phyloP scores from a whole-genome alignment of 2,113 vertebrate species.

The Mastomys natalensis region DNA sequence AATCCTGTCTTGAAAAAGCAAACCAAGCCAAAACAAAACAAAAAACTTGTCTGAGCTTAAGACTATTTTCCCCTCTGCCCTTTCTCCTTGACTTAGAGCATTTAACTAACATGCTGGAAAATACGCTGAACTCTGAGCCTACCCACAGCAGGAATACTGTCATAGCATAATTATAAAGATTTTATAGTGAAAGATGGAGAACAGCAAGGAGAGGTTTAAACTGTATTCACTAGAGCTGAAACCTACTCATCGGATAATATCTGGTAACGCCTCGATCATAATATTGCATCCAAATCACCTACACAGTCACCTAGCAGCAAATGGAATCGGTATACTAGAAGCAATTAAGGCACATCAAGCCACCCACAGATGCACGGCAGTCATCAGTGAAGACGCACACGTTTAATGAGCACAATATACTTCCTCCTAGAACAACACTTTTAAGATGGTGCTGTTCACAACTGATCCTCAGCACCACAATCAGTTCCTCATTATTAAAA shows the following conservation, averaged over 20 bases:
- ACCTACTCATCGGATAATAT: slow-evolving; percentile 6
- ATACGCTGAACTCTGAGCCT: not conserved
- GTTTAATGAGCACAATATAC: slow-evolving; percentile 5
- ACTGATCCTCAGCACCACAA: slow-evolving; percentile 48
- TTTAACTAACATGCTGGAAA: slow-evolving; percentile 29
- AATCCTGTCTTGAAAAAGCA: not conserved
- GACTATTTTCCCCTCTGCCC: slow-evolving; percentile 12
- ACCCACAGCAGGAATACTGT: not conserved
- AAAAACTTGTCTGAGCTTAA: slow-evolving; percentile 3
- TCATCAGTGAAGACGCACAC: slow-evolving; percentile 10
- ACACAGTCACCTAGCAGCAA: not conserved
- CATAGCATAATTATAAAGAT: not conserved
- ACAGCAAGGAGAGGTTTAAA: not conserved
- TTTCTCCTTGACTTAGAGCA: slow-evolving; percentile 7
- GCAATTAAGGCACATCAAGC: slow-evolving; percentile 16
- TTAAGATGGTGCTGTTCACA: slow-evolving; percentile 11
- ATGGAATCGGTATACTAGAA: slow-evolving; percentile 4
- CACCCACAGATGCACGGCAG: not conserved
- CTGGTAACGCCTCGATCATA: slow-evolving; percentile 31
- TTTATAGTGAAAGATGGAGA: slow-evolving; percentile 35
- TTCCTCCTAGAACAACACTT: not conserved
- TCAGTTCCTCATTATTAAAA: not conserved
- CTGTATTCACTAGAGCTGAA: slow-evolving; percentile 32
- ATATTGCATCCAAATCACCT: slow-evolving; percentile 29
- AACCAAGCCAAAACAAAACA: not conserved